A percentile compares a stretch with the other conserved stretches of the same genome.
phyloP scores from a whole-genome alignment of 2,888 invertebrate species.

The Pyrrhia umbra region DNA sequence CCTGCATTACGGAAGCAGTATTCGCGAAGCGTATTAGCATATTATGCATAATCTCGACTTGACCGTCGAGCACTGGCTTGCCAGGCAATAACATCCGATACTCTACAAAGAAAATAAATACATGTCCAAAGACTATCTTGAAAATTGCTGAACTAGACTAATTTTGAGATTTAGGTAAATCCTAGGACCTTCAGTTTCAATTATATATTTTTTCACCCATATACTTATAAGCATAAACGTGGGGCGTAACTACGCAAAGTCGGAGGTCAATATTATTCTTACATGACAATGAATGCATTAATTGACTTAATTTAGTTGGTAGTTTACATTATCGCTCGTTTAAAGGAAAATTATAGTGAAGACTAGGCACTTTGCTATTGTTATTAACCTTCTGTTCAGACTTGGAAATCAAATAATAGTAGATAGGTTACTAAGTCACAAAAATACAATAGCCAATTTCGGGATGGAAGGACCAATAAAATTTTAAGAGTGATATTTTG shows the following conservation, averaged over 20 bases:
- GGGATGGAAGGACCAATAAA: background rate
- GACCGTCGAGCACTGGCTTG: no score
- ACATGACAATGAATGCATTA: constrained; percentile 43
- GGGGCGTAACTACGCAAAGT: background rate
- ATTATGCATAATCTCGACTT: no score
- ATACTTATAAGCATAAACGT: background rate
- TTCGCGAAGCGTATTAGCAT: no score
- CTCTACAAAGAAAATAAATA: no score
- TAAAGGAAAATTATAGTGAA: background rate
- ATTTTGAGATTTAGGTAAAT: no score
- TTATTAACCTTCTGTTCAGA: background rate
- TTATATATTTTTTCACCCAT: background rate
- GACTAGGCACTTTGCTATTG: background rate
- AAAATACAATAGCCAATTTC: background rate
- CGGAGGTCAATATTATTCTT: constrained; percentile 41
- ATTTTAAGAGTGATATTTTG: no score
- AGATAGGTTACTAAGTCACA: background rate
- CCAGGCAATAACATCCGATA: no score
- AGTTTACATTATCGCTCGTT: background rate
- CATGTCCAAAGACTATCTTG: no score
- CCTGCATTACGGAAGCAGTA: no score
- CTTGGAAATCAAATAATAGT: background rate
- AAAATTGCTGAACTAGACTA: no score
- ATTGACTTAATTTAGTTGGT: constrained; percentile 35
- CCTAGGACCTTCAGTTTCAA: no score